Evolutionary conservation across 2,113 vertebrate genomes (phyloP).

Genomic region (Neolamprologus hecqui): DNA sequence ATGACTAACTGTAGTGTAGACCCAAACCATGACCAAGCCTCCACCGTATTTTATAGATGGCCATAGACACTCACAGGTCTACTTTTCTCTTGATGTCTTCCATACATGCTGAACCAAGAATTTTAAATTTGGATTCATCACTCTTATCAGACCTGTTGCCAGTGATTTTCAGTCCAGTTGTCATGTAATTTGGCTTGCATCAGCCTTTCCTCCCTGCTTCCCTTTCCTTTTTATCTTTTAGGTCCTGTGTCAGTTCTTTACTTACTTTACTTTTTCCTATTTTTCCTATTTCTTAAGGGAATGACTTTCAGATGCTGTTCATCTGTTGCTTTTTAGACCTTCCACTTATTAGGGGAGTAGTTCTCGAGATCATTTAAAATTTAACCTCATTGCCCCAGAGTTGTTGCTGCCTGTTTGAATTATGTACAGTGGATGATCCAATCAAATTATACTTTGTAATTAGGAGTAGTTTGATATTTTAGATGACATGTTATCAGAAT

Average conservation of each 20-base stretch:
- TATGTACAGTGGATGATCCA: neutral
- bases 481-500: neutral
- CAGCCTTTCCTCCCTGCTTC: neutral
- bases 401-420: neutral
- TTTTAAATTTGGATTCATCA: neutral
- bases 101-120: neutral
- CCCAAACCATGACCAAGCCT: neutral
- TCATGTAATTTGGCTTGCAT: accelerated
- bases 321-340: neutral
- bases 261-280: neutral
- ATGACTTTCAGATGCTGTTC: neutral
- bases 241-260: neutral
- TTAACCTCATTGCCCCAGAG: neutral
- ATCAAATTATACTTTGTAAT: neutral
- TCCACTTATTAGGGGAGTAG: neutral
- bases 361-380: neutral
- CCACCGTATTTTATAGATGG: neutral
- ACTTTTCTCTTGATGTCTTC: neutral
- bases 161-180: neutral
- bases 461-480: neutral
- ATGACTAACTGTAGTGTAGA: neutral
- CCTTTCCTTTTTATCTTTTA: neutral
- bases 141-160: neutral
- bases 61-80: accelerated
- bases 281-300: neutral